Conservation (phyloP, 2,888 invertebrate genomes). For the Yponomeuta malinellus region DNA sequence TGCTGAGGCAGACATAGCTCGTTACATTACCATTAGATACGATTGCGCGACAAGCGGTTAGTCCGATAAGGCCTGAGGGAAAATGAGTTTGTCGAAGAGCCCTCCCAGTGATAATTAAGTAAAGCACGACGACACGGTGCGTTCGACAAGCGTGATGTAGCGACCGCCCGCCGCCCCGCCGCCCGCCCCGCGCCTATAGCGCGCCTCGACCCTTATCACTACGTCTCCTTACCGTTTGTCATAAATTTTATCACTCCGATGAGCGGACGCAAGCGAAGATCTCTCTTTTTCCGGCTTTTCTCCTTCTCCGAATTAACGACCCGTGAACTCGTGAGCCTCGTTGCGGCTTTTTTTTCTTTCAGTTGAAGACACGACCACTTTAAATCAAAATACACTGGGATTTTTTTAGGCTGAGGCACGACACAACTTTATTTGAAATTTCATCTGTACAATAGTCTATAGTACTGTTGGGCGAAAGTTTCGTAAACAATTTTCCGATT, state of each 20-base stretch:
- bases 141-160: conserved; percentile 29
- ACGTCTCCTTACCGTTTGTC: conserved; percentile 69
- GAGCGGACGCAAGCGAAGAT: conserved; percentile 57
- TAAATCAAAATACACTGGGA: conserved; percentile 39
- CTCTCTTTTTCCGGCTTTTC: conserved; percentile 50
- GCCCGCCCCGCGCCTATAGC: conserved; percentile 47
- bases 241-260: conserved; percentile 71
- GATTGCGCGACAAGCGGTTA: neutral
- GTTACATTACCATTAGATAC: neutral
- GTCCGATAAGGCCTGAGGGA: neutral
- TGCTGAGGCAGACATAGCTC: neutral
- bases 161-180: conserved; percentile 22
- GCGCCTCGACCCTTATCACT: conserved; percentile 62
- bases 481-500: neutral
- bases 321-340: conserved; percentile 61
- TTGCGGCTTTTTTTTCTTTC: conserved; percentile 49
- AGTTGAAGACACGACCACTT: conserved; percentile 65
- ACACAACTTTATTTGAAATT: neutral
- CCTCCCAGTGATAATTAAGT: conserved; percentile 29
- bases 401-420: conserved; percentile 15
- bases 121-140: conserved; percentile 26
- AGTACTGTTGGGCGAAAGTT: neutral
- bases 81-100: neutral
- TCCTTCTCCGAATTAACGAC: conserved; percentile 61
- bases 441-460: neutral